Percentiles rank a stretch among this genome's conserved stretches.
Conservation (phyloP, 1,140 invertebrate species). For the Steinernema feltiae region DNA sequence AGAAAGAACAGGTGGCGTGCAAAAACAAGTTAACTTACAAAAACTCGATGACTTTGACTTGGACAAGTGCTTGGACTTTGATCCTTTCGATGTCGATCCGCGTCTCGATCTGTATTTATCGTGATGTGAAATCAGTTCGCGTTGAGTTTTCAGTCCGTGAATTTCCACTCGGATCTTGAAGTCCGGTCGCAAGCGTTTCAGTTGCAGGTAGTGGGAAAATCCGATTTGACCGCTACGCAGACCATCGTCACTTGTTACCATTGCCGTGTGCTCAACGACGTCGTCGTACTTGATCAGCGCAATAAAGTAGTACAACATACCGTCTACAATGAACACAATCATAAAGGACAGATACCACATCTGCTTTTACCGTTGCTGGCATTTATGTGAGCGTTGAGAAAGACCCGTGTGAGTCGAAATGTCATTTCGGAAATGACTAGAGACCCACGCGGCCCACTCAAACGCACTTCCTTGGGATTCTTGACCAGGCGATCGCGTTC, state of each 20-base stretch:
- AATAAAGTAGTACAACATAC: slow-evolving; percentile 2
- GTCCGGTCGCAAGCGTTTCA: background rate
- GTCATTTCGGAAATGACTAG: background rate
- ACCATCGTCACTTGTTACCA: background rate
- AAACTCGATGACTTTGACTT: background rate
- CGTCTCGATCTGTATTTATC: background rate
- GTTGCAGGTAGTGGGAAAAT: background rate
- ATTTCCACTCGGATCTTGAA: background rate
- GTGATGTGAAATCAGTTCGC: background rate
- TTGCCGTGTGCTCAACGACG: background rate
- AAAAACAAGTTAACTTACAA: background rate
- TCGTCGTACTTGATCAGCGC: background rate
- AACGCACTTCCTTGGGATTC: background rate
- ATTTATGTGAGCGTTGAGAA: background rate
- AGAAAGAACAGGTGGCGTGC: background rate
- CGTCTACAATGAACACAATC: background rate
- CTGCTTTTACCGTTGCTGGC: background rate
- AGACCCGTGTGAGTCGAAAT: background rate
- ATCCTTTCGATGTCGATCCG: background rate
- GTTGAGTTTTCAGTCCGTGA: background rate
- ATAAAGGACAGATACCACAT: background rate
- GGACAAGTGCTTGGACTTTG: background rate
- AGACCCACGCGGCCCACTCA: background rate
- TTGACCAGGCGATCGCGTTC: background rate
- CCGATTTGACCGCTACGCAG: background rate